These are phyloP conservation scores for Hyposmocoma kahamanoa DNA, from an alignment of 1,140 invertebrate genomes.

Conservation along the genomic window DNA sequence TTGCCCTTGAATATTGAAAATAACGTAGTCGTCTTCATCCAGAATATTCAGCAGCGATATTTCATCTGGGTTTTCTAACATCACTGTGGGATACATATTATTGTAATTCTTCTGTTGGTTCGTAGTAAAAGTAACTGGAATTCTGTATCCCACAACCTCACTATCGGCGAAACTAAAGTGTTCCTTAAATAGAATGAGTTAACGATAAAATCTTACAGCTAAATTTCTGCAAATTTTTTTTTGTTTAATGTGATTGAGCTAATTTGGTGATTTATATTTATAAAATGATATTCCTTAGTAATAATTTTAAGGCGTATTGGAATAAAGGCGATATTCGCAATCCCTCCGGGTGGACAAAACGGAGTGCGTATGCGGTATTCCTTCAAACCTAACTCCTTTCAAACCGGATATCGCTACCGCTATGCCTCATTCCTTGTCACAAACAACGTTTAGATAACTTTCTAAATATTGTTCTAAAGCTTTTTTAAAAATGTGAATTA, in stretches of 20 bases:
- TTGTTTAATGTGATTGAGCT: background rate
- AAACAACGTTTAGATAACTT: too few species aligned
- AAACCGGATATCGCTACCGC: too few species aligned
- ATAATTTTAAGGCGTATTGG: too few species aligned
- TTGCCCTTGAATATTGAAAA: constrained; percentile 79
- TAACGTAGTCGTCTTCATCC: constrained; percentile 75
- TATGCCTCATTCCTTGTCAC: too few species aligned
- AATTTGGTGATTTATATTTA: background rate
- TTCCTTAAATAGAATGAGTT: constrained; percentile 30
- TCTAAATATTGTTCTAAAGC: too few species aligned
- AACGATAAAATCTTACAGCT: background rate
- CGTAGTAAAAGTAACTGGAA: constrained; percentile 50
- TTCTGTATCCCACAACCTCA: constrained; percentile 18
- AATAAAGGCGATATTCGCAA: too few species aligned
- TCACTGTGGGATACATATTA: constrained; percentile 22
- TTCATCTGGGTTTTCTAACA: constrained; percentile 26
- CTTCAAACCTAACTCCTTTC: too few species aligned
- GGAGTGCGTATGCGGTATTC: too few species aligned
- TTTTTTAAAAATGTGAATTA: too few species aligned
- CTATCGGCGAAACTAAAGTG: constrained; percentile 32
- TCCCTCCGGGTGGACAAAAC: too few species aligned
- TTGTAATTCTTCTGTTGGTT: constrained; percentile 38
- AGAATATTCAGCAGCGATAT: constrained; percentile 35
- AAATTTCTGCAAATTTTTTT: too few species aligned
- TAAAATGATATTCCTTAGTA: background rate